Percentiles rank a stretch among this genome's conserved stretches.
Evolutionary conservation across 2,888 invertebrate species (phyloP).

Genomic region (Chymomyza fuscimana): DNA sequence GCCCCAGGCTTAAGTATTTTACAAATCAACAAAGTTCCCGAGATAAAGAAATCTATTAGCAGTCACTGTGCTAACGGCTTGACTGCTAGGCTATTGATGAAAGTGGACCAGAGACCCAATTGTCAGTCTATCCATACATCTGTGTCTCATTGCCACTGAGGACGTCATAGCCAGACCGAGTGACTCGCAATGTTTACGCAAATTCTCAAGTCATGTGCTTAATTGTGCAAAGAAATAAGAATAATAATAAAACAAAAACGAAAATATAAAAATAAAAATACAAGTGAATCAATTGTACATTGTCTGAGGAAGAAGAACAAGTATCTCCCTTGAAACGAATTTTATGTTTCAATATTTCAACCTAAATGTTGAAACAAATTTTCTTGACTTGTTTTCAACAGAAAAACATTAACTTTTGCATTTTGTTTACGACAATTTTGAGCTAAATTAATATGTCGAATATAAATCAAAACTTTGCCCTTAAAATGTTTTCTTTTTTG

Average conservation of each 20-base stretch:
- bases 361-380: conserved; percentile 2
- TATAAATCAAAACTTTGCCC: conserved; percentile 40
- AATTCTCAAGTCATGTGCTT: conserved; percentile 53
- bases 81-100: conserved; percentile 19
- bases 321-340: neutral
- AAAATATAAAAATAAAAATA: conserved; percentile 2
- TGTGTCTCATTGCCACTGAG: conserved; percentile 43
- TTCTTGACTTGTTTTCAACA: neutral
- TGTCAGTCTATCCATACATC: conserved; percentile 36
- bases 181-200: conserved; percentile 27
- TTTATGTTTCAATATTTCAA: conserved; percentile 3
- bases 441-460: neutral
- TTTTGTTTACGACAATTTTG: neutral
- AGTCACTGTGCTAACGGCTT: conserved; percentile 17
- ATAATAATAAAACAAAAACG: conserved; percentile 12
- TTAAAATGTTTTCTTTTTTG: conserved; percentile 5
- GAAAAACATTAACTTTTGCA: neutral
- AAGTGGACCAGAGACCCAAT: conserved; percentile 46
- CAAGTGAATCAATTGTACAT: conserved; percentile 28
- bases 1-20: conserved; percentile 8
- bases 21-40: conserved; percentile 25
- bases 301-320: conserved; percentile 1
- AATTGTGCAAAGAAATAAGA: conserved; percentile 29
- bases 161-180: conserved; percentile 32
- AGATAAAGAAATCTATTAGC: conserved; percentile 44